Conservation (phyloP, 2,113 vertebrate species). For the Phainopepla nitens region DNA sequence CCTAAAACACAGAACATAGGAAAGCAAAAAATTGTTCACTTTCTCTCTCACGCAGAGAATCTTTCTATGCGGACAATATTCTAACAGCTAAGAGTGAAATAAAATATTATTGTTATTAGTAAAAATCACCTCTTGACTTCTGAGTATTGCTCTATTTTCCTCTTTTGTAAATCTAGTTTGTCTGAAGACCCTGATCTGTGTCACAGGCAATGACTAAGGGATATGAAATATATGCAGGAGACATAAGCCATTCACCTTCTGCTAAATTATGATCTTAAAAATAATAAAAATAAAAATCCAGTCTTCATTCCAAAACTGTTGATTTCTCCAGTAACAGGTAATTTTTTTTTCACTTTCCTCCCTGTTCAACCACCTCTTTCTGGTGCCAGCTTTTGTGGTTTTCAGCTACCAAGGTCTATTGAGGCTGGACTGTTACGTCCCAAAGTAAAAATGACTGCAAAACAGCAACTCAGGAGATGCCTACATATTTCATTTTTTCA, state of each 20-base stretch:
- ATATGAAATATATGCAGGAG: background rate
- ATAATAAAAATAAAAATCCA: background rate
- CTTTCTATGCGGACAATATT: background rate
- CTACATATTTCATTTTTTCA: background rate
- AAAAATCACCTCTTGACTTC: background rate
- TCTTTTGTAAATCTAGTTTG: background rate
- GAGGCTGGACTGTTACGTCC: background rate
- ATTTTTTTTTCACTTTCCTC: background rate
- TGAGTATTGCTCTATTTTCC: background rate
- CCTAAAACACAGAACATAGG: background rate
- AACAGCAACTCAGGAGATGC: background rate
- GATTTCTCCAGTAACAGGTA: background rate
- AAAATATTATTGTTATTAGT: background rate
- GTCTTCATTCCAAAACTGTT: background rate
- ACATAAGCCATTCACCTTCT: background rate
- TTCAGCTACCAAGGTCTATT: background rate
- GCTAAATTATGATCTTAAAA: background rate
- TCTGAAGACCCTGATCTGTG: background rate
- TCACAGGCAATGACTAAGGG: background rate
- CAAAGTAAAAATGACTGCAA: background rate
- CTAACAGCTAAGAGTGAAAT: background rate
- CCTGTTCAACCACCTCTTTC: background rate
- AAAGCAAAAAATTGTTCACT: background rate
- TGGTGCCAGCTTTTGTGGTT: background rate
- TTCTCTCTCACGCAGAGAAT: background rate